phyloP scores from a whole-genome alignment of 2,888 invertebrate genomes.

The Acrocyrtus sp. region DNA sequence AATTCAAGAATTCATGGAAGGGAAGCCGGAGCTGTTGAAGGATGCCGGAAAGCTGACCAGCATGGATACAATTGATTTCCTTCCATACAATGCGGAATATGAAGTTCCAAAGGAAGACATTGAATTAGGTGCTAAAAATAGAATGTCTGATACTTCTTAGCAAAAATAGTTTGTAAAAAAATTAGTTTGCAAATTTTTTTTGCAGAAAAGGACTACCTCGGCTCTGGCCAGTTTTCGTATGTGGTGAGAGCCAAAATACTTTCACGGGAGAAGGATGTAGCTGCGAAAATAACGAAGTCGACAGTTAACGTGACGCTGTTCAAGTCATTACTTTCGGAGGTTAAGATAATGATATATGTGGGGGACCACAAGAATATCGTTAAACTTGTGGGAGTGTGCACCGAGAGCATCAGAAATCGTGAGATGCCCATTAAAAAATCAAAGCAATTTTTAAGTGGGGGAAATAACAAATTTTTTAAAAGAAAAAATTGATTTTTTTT shows the following conservation, averaged over 20 bases:
- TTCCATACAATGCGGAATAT: conserved; percentile 11
- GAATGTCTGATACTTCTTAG: too few relatives aligned
- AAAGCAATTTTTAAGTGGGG: too few relatives aligned
- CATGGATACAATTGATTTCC: conserved; percentile 14
- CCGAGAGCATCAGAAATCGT: conserved; percentile 4
- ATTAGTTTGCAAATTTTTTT: too few relatives aligned
- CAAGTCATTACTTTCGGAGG: conserved; percentile 15
- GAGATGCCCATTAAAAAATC: too few relatives aligned
- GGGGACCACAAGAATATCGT: conserved; percentile 22
- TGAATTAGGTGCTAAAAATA: conserved; percentile 13
- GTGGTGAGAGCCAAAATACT: neutral
- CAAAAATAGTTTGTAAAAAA: too few relatives aligned
- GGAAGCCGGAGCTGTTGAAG: conserved; percentile 4
- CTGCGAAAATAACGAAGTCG: conserved; percentile 14
- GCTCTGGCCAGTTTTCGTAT: neutral
- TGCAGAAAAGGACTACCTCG: too few relatives aligned
- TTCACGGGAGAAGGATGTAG: neutral
- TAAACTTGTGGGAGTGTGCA: conserved; percentile 9
- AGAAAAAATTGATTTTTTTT: too few relatives aligned
- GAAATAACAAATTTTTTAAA: too few relatives aligned
- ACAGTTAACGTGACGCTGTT: conserved; percentile 10
- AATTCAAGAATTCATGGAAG: conserved; percentile 23
- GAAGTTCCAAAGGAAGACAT: conserved; percentile 19
- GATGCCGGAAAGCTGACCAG: neutral
- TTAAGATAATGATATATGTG: conserved; percentile 13